Evolutionary conservation across 2,888 invertebrate genomes (phyloP), one percentile per base, ranked within the genome.

Genomic region (Boloria selene): DNA sequence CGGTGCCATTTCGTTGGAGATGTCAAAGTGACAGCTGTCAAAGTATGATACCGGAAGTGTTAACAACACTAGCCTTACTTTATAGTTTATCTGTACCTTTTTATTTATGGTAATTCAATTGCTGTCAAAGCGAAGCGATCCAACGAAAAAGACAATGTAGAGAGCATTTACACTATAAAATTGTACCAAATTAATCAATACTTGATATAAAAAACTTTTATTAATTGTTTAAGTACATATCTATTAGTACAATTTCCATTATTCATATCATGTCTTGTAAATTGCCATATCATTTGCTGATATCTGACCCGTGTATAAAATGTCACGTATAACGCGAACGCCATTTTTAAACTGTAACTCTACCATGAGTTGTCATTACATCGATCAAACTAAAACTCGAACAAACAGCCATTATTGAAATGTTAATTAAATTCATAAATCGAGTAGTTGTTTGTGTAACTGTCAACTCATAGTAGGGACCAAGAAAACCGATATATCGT

Each of bases 261-360:
- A 80, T 90, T 22, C 91, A 92, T 92, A 92, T 92, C 91, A 91
- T 87, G 84, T 84, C 86, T 87, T 91, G 90, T 90, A 91, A 87
- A 90, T 86, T 87, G 83, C 82, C 91, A 92, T 90, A 91, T 92
- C 91, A 87, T 84, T 86, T 86, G 86, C 87, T 89, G 87, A 73
- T 26, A 50, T 50, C 77, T 75, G 78, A 79, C 85, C 84, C 80
- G 78, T 88, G 85, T 86, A 84, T 83, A 82, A 83, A 81, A 86
- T 82, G 81, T 80, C 82, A 84, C 82, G 83, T 80, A 74, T 78
- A 77, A 77, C 77, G 77, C 77, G 79, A 73, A 77, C 69, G 69
- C 68, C 68, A 61, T 67, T 70, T 70, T 70, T 65, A 59, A 58
- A 31, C 1, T 49, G 59, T 38, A 38, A 38, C 47, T 59, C 49